A percentile compares a stretch with the other conserved stretches of the same genome.
Conservation (phyloP, 1,140 invertebrate genomes). For the Calephelis nemesis region DNA sequence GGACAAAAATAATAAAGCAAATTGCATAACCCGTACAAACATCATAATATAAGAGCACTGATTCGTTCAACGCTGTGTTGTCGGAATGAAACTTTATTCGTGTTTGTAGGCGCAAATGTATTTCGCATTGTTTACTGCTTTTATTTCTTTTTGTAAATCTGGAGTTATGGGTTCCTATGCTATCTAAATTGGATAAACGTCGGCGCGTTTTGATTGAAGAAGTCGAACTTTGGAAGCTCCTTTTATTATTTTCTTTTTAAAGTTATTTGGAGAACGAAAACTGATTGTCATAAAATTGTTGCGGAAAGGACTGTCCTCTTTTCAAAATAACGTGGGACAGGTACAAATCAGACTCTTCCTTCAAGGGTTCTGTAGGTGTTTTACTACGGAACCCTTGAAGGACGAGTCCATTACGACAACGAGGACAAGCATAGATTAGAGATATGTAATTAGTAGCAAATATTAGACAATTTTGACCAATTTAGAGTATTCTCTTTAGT, state of each 20-base stretch:
- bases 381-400: too few relatives aligned
- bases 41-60: conserved; percentile 22
- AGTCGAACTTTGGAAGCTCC: background rate
- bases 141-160: conserved; percentile 37
- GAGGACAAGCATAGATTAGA: too few relatives aligned
- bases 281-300: too few relatives aligned
- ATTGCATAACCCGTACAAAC: background rate
- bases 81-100: conserved; percentile 39
- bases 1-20: background rate
- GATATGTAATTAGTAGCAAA: too few relatives aligned
- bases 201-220: conserved; percentile 3
- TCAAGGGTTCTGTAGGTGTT: too few relatives aligned
- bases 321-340: too few relatives aligned
- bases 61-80: conserved; percentile 48
- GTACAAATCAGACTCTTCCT: too few relatives aligned
- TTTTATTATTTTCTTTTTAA: background rate
- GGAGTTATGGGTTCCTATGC: conserved; percentile 31
- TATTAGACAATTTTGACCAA: too few relatives aligned
- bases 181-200: conserved; percentile 37
- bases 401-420: too few relatives aligned
- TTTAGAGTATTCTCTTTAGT: too few relatives aligned
- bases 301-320: too few relatives aligned
- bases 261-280: background rate
- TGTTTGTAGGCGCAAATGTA: conserved; percentile 38
- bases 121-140: conserved; percentile 34